A percentile compares a stretch with the other conserved stretches of the same genome.
Evolutionary conservation across 1,140 invertebrate genomes (phyloP).

Genomic region (Anadara kagoshimensis): DNA sequence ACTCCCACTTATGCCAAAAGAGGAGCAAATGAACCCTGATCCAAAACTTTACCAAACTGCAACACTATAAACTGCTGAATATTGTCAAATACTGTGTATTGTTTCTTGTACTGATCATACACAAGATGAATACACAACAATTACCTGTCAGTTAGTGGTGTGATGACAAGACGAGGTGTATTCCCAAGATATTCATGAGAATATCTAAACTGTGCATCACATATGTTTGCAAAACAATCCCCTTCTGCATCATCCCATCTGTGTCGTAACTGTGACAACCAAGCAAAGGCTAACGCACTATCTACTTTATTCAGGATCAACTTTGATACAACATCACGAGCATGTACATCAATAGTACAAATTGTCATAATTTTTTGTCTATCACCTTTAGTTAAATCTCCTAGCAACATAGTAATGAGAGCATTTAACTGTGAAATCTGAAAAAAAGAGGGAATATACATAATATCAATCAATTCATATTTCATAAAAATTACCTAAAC

Average conservation of each 20-base stretch:
- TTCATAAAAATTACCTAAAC: too few relatives aligned
- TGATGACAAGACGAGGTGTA: slow-evolving; percentile 94
- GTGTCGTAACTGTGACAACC: slow-evolving; percentile 96
- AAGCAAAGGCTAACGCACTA: slow-evolving; percentile 92
- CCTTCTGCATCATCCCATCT: slow-evolving; percentile 91
- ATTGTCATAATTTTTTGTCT: slow-evolving; percentile 99
- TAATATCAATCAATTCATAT: too few relatives aligned
- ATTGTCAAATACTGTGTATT: too few relatives aligned
- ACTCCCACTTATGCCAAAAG: too few relatives aligned
- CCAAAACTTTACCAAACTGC: too few relatives aligned
- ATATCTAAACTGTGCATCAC: slow-evolving; percentile 92
- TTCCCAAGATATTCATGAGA: slow-evolving; percentile 97
- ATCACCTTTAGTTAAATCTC: slow-evolving; percentile 90
- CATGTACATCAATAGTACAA: slow-evolving; percentile 96
- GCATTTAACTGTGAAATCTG: slow-evolving; percentile 91
- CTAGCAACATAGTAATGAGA: slow-evolving; percentile 90
- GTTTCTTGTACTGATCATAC: too few relatives aligned
- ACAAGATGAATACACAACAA: too few relatives aligned
- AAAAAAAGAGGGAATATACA: too few relatives aligned
- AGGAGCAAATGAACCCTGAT: too few relatives aligned
- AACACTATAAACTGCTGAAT: too few relatives aligned
- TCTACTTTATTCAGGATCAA: slow-evolving; percentile 94
- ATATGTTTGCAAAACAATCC: slow-evolving; percentile 97
- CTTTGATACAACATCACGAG: slow-evolving; percentile 94
- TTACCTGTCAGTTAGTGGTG: slow-evolving; percentile 93